A percentile compares a stretch with the other conserved stretches of the same genome.
Evolutionary conservation across 2,113 vertebrate species (phyloP).

Genomic region (Bambusicola thoracicus): DNA sequence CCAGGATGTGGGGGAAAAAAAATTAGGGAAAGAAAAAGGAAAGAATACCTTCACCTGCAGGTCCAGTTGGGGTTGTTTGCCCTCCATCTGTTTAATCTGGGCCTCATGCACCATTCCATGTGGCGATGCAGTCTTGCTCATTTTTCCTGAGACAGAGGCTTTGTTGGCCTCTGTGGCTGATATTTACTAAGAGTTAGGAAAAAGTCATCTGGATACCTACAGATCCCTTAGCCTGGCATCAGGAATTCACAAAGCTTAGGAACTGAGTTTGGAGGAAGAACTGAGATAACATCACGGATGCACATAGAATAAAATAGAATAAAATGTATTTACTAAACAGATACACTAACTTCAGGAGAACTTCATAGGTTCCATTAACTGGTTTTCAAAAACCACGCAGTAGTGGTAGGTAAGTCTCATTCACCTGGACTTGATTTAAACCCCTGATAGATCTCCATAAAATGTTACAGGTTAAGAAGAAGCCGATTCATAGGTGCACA

Average conservation of each 20-base stretch:
- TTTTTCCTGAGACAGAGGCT: neutral
- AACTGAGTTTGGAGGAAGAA: neutral
- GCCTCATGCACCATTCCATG: neutral
- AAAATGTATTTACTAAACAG: neutral
- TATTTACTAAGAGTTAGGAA: neutral
- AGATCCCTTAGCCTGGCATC: neutral
- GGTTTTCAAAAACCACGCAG: neutral
- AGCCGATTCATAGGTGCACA: neutral
- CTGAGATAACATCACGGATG: neutral
- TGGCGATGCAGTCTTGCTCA: neutral
- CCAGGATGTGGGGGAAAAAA: neutral
- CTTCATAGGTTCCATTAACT: neutral
- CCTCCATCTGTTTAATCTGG: neutral
- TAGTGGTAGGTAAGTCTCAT: neutral
- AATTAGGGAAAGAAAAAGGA: neutral
- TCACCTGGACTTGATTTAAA: neutral
- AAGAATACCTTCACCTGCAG: neutral
- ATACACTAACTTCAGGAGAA: neutral
- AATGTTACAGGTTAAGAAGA: neutral
- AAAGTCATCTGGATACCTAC: neutral
- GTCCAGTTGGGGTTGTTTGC: neutral
- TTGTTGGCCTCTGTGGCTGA: neutral
- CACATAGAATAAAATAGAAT: neutral
- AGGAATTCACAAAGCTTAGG: neutral
- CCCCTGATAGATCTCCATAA: neutral